These are phyloP conservation scores for Probosciger aterrimus DNA, from an alignment of 2,113 vertebrate species.

Conservation along the genomic window DNA sequence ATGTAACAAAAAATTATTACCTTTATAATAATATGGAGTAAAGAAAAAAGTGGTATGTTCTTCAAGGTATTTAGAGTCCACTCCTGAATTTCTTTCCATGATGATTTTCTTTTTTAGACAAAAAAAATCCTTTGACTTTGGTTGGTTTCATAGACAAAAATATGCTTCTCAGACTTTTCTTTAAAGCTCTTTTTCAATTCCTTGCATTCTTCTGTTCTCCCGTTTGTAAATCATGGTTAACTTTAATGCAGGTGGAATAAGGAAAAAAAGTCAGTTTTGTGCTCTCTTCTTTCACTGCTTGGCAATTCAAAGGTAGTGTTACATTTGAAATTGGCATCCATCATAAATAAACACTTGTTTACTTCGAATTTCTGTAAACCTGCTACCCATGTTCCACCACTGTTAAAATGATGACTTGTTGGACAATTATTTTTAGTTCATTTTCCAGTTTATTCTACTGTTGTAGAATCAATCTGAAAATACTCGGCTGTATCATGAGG, in stretches of 20 bases:
- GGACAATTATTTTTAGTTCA: neutral
- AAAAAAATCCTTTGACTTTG: neutral
- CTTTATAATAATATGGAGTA: neutral
- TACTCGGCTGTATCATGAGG: rapidly evolving
- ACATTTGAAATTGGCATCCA: neutral
- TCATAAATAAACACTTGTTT: neutral
- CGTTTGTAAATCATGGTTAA: neutral
- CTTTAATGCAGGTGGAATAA: neutral
- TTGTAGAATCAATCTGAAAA: neutral
- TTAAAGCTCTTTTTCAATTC: neutral
- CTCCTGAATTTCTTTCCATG: neutral
- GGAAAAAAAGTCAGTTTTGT: neutral
- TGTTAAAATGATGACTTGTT: neutral
- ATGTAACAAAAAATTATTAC: neutral
- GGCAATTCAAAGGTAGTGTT: neutral
- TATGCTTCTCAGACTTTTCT: neutral
- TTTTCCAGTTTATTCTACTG: neutral
- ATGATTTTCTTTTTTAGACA: neutral
- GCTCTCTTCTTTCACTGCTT: neutral
- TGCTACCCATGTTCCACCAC: neutral
- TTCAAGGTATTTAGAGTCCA: neutral
- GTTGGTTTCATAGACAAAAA: neutral
- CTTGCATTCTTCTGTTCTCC: neutral
- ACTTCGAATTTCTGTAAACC: neutral
- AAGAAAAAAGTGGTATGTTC: neutral